Base-by-base conservation (phyloP, 2,888 invertebrate species). In the Lepeophtheirus nordmannii region DNA sequence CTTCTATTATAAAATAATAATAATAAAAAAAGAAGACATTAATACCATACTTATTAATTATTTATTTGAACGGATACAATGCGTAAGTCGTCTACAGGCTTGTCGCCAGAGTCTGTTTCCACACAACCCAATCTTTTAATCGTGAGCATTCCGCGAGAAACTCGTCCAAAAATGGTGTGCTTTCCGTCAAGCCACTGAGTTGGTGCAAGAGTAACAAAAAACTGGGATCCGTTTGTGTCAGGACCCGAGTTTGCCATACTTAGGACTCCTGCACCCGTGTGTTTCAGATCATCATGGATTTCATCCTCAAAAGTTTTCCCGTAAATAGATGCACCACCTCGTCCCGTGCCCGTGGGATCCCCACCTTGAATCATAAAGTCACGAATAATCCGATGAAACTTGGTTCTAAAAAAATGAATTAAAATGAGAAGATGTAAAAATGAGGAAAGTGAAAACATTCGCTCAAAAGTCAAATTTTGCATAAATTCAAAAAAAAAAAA, bases 181-280 rank as follows among this genome's bases (percentile, higher is more conserved):
- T 96, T 96, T 12, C 91, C 89, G 79, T 98, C 97, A 46, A 98
- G 79, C 93, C 97, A 97, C 72, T 96, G 94, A 0, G 94, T 91
- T 1, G 97, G 94, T 0, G 88, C 93, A 68, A 98, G 77, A 0
- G 96, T 94, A 61, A 98, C 89, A 72, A 97, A 99, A 79, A 99
- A 99, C 75, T 99, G 98, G 39, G 93, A 94, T 2, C 96, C 96
- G 76, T 99, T 98, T 9, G 90, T 86, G 73, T 97, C 84, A 0
- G 94, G 93, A 0, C 97, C 73, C 22, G 94, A 87, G 79, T 99
- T 99, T 0, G 98, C 98, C 98, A 98, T 99, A 0, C 94, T 93
- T 41, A 92, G 73, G 67, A 92, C 84, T 0, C 91, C 92, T 68
- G 85, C 84, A 67, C 84, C 97, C n/a, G 92, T 89, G 74, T 99